Evolutionary conservation across 1,140 invertebrate species (phyloP), one percentile per base, ranked within the genome.

Genomic region (Pseudomyrmex flavicornis): DNA sequence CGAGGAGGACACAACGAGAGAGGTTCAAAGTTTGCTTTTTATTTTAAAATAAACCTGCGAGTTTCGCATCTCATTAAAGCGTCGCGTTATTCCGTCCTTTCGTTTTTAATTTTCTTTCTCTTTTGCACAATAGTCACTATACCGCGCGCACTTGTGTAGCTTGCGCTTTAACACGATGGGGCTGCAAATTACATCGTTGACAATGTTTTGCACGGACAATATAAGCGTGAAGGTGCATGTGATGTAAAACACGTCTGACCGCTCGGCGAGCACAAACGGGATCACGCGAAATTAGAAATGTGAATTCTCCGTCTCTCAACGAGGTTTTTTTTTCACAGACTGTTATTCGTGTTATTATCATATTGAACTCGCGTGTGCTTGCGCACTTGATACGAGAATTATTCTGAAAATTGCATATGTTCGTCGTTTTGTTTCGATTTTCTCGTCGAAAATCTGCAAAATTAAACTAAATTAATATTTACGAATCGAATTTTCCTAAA

Each of bases 161-260:
- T 35, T 54, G 68, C 74, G 82, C 73, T 86, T 89, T 89, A 90
- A 88, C 85, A 84, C 87, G 89, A 92, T 90, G 87, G 80, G 74
- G 76, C 35, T 89, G 89, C 91, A 92, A 91, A 93, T 92, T 92
- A 88, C 88, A 92, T 90, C 91, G 91, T 92, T 89, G 89, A 91
- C 85, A 48, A 35, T 83, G 9, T 63, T 73, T 56, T 44, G 5
- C n/a, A 8, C 12, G 58, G 17, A 46, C 46, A 56, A 13, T 35
- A 35, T 44, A 61, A 74, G 46, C 56, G 9, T 5, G 15, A 50
- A 75, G 52, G 26, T 73, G 50, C 22, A n/a, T 17, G 22, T 13
- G 17, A 62, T 58, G 46, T 46, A 75, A 54, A 61, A 74, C 13
- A 35, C 22, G 66, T 17, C n/a, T 20, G 66, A 46, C 66, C 20